Percentiles rank a stretch among this genome's conserved stretches.
phyloP scores from a whole-genome alignment of 2,113 vertebrate genomes.

The Brachypteracias leptosomus region DNA sequence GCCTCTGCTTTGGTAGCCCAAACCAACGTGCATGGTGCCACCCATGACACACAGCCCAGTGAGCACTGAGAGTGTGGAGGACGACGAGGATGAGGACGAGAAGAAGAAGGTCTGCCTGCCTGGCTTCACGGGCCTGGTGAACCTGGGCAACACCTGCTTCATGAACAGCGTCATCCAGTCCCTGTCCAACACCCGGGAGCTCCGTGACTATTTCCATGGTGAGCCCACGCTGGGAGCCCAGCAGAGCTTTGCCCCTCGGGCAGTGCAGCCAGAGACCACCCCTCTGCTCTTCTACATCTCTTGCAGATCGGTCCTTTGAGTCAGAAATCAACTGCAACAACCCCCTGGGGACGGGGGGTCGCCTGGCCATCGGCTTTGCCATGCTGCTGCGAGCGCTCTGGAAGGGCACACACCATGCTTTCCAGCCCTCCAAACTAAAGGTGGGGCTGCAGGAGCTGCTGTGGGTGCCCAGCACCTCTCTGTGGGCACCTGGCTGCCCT shows the following conservation, averaged over 20 bases:
- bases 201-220: constrained; percentile 98
- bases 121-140: constrained; percentile 94
- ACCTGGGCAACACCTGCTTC: constrained; percentile 98
- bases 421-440: constrained; percentile 97
- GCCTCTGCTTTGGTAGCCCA: constrained; percentile 77
- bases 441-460: constrained; percentile 54
- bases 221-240: not conserved
- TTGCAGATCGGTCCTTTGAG: constrained; percentile 91
- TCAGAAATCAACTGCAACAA: constrained; percentile 96
- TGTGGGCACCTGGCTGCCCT: not conserved
- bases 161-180: constrained; percentile 99
- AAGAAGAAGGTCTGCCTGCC: constrained; percentile 95
- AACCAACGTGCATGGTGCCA: constrained; percentile 97
- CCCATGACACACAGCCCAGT: constrained; percentile 91
- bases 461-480: not conserved
- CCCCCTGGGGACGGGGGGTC: constrained; percentile 91
- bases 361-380: constrained; percentile 93
- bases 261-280: not conserved
- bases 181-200: constrained; percentile 95
- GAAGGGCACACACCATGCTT: constrained; percentile 97
- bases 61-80: constrained; percentile 82
- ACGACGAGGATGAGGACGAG: constrained; percentile 87
- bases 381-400: constrained; percentile 91
- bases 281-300: not conserved
- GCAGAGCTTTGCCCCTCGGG: not conserved